Percentiles rank a stretch among this genome's conserved stretches.
These are phyloP conservation scores for Aethes cnicana DNA, from an alignment of 2,888 invertebrate species.

Conservation along the genomic window DNA sequence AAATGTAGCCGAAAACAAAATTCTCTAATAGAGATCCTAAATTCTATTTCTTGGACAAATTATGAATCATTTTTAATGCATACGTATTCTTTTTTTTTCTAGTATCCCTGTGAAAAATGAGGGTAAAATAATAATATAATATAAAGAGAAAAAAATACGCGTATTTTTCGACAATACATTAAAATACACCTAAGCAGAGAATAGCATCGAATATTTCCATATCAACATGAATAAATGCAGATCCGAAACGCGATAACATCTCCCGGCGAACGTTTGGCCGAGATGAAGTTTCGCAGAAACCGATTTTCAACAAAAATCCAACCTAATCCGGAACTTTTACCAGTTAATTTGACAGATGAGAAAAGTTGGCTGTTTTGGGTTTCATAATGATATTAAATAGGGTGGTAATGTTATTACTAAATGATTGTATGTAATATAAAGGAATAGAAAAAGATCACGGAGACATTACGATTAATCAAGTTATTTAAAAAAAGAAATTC, in stretches of 20 bases:
- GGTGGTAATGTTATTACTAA: too few species aligned
- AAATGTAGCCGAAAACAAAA: not conserved
- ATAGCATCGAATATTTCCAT: conserved; percentile 40
- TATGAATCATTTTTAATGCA: too few species aligned
- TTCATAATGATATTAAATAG: too few species aligned
- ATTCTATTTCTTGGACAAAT: too few species aligned
- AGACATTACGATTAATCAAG: too few species aligned
- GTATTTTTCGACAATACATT: conserved; percentile 11
- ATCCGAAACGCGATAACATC: conserved; percentile 54
- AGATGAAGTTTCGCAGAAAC: conserved; percentile 25
- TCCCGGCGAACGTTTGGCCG: conserved; percentile 16
- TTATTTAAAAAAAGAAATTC: too few species aligned
- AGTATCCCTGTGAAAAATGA: too few species aligned
- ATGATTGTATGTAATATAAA: too few species aligned
- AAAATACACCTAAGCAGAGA: conserved; percentile 10
- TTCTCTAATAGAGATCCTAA: not conserved
- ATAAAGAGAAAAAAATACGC: not conserved
- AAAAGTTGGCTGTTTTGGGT: too few species aligned
- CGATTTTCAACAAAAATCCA: conserved; percentile 7
- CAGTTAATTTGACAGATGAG: conserved; percentile 16
- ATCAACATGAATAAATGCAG: conserved; percentile 68
- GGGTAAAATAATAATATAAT: too few species aligned
- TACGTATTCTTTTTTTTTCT: too few species aligned
- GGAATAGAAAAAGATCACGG: too few species aligned
- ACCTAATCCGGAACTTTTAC: conserved; percentile 13